A percentile compares a stretch with the other conserved stretches of the same genome.
Evolutionary conservation across 92 coral and sea anemone genomes (phyloP).

Genomic region (Anthopleura xanthogrammica): DNA sequence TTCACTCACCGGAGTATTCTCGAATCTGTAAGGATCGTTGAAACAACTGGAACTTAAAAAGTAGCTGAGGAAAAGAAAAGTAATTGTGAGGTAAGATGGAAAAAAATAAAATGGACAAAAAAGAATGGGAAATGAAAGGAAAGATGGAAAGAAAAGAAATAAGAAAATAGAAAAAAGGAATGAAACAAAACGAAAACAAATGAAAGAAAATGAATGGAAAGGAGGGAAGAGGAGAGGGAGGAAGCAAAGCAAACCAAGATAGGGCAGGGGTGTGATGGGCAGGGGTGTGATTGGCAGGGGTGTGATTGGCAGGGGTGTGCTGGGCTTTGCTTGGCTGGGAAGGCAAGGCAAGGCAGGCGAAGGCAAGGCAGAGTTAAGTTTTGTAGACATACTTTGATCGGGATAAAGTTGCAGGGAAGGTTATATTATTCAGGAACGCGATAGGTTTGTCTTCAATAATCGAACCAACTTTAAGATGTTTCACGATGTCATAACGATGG

Average conservation of each 20-base stretch:
- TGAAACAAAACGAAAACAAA: background rate
- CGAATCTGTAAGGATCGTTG: slow-evolving; percentile 76
- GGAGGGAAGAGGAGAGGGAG: too few relatives aligned
- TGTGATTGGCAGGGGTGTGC: too few relatives aligned
- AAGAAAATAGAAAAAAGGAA: background rate
- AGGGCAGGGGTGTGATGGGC: too few relatives aligned
- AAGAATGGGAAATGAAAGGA: background rate
- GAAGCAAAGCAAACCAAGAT: too few relatives aligned
- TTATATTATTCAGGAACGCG: slow-evolving; percentile 71
- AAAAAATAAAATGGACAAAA: background rate
- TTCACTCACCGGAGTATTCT: slow-evolving; percentile 72
- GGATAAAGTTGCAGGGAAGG: slow-evolving; percentile 82
- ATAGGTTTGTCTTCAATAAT: slow-evolving; percentile 83
- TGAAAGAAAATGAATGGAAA: background rate
- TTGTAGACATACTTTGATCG: slow-evolving; percentile 79
- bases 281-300: too few relatives aligned
- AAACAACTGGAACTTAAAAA: slow-evolving; percentile 79
- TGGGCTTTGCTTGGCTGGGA: too few relatives aligned
- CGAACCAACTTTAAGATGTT: slow-evolving; percentile 63
- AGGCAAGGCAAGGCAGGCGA: too few relatives aligned
- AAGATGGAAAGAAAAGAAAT: too few relatives aligned
- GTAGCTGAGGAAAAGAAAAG: slow-evolving; percentile 39
- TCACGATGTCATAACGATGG: slow-evolving; percentile 78
- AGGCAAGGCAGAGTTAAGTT: too few relatives aligned
- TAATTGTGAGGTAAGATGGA: background rate